phyloP scores from a whole-genome alignment of 2,797 vertebrate genomes.

The Oreochromis mossambicus region DNA sequence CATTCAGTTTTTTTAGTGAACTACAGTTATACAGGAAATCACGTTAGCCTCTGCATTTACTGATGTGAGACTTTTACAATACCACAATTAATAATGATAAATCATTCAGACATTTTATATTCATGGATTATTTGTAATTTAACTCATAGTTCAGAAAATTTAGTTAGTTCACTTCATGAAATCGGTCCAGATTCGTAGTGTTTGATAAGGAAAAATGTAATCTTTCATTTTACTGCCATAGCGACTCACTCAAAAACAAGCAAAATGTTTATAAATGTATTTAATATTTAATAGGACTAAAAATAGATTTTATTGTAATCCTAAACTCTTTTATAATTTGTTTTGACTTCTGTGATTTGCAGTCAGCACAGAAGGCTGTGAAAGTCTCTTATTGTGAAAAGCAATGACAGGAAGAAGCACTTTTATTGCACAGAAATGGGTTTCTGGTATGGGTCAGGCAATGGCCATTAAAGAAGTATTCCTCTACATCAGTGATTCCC shows the following conservation, averaged over 20 bases:
- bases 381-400: neutral
- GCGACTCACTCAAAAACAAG: accelerated
- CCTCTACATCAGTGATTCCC: neutral
- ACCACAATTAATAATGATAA: neutral
- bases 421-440: neutral
- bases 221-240: neutral
- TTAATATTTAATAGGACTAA: neutral
- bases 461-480: neutral
- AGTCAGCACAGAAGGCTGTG: neutral
- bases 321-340: accelerated
- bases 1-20: neutral
- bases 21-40: neutral
- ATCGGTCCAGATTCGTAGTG: accelerated
- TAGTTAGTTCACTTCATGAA: neutral
- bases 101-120: neutral
- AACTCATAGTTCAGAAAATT: accelerated
- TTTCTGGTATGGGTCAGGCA: neutral
- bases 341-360: neutral
- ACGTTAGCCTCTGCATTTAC: neutral
- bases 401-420: neutral
- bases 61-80: neutral
- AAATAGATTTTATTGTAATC: neutral
- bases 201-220: neutral
- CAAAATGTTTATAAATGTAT: accelerated
- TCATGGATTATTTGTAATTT: neutral